Percentiles rank a stretch among this genome's conserved stretches.
Evolutionary conservation across 2,113 vertebrate species (phyloP).

Genomic region (Eleginops maclovinus): DNA sequence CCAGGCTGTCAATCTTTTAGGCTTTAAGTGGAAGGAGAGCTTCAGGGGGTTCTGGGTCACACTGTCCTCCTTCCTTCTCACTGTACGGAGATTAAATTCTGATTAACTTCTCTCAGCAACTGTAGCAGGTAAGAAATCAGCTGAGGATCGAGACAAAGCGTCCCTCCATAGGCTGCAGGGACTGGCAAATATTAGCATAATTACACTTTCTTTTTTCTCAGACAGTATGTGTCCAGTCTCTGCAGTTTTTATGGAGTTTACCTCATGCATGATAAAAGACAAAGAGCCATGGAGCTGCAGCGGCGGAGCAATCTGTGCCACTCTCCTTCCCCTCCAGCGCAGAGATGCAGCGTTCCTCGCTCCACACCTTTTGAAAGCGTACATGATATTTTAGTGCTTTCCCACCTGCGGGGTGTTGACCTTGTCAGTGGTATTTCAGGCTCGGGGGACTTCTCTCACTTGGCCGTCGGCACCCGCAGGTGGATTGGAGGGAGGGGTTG

Average conservation of each 20-base stretch:
- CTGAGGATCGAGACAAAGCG: slow-evolving; percentile 22
- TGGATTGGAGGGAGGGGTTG: slow-evolving; percentile 74
- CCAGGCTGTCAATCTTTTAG: slow-evolving; percentile 17
- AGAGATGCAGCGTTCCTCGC: slow-evolving; percentile 31
- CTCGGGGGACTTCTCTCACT: slow-evolving; percentile 69
- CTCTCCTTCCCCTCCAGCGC: slow-evolving; percentile 40
- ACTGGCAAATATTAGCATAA: slow-evolving; percentile 13
- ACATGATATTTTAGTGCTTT: slow-evolving; percentile 67
- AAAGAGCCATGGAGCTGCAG: background rate
- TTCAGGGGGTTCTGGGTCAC: slow-evolving; percentile 38
- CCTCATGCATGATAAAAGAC: background rate
- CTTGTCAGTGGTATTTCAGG: slow-evolving; percentile 81
- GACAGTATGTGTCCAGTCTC: background rate
- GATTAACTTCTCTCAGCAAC: slow-evolving; percentile 56
- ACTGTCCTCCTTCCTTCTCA: slow-evolving; percentile 26
- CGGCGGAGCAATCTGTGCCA: slow-evolving; percentile 14
- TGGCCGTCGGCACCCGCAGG: slow-evolving; percentile 71
- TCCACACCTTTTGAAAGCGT: slow-evolving; percentile 59
- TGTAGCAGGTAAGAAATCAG: slow-evolving; percentile 23
- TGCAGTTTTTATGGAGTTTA: background rate
- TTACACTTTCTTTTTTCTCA: background rate
- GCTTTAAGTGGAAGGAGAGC: slow-evolving; percentile 44
- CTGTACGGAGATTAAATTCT: slow-evolving; percentile 64
- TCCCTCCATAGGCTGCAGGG: background rate
- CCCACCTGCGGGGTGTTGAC: slow-evolving; percentile 78